Conservation (phyloP, 2,888 invertebrate species). For the Scaptodrosophila latifasciaeformis region DNA sequence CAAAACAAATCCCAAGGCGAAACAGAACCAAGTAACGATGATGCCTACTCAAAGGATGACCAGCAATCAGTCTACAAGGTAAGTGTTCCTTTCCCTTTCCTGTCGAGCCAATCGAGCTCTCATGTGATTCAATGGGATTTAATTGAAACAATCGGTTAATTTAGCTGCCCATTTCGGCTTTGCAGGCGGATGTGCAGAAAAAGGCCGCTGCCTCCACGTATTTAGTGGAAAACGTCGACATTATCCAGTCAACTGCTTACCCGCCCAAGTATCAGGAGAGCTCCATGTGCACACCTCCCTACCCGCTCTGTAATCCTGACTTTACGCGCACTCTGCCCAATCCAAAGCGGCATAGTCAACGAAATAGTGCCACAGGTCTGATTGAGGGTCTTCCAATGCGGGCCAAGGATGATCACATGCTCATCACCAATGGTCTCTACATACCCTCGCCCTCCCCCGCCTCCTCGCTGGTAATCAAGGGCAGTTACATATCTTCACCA, state of each 20-base stretch:
- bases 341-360: slow-evolving; percentile 71
- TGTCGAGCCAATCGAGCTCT: too few species aligned
- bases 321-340: slow-evolving; percentile 73
- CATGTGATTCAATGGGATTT: not conserved
- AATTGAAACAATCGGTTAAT: slow-evolving; percentile 20
- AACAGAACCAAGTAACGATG: slow-evolving; percentile 68
- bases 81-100: too few species aligned
- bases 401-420: slow-evolving; percentile 72
- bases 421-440: slow-evolving; percentile 71
- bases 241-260: slow-evolving; percentile 72
- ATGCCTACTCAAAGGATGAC: slow-evolving; percentile 73
- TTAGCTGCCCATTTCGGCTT: slow-evolving; percentile 70
- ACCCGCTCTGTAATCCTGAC: slow-evolving; percentile 70
- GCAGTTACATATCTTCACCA: slow-evolving; percentile 73
- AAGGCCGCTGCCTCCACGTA: slow-evolving; percentile 73
- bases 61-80: slow-evolving; percentile 73
- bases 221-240: slow-evolving; percentile 71
- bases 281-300: slow-evolving; percentile 71
- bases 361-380: slow-evolving; percentile 61
- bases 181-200: slow-evolving; percentile 72
- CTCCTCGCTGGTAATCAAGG: slow-evolving; percentile 72
- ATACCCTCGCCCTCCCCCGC: slow-evolving; percentile 73
- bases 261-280: slow-evolving; percentile 73
- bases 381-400: slow-evolving; percentile 61
- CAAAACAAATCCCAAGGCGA: slow-evolving; percentile 70